Percentiles rank a stretch among this genome's conserved stretches.
Conservation (phyloP, 1,140 invertebrate genomes). For the Reticulitermes speratus region DNA sequence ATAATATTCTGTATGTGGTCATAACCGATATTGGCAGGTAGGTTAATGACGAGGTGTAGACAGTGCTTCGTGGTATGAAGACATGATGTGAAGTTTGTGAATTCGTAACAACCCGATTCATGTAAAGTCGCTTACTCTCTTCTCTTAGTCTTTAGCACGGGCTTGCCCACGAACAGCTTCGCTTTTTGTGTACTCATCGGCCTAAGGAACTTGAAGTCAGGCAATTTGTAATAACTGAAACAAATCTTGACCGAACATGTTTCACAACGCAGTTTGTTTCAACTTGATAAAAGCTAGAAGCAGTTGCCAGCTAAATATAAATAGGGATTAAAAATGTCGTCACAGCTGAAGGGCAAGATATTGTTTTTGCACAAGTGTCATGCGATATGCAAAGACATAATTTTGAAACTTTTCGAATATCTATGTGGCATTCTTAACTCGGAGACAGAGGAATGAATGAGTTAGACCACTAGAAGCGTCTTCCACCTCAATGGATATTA, state of each 20-base stretch:
- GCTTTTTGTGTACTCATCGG: not conserved
- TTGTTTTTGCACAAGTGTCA: not conserved
- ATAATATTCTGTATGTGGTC: too few species aligned
- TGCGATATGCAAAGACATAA: not conserved
- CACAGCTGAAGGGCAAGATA: not conserved
- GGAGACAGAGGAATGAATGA: too few species aligned
- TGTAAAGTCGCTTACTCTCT: not conserved
- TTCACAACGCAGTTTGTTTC: not conserved
- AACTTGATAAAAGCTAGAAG: not conserved
- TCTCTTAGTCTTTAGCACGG: too few species aligned
- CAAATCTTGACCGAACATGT: not conserved
- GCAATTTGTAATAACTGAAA: not conserved
- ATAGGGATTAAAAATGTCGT: not conserved
- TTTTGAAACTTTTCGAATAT: too few species aligned
- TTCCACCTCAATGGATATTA: too few species aligned
- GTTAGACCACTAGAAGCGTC: too few species aligned
- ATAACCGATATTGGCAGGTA: too few species aligned
- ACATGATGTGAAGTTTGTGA: not conserved
- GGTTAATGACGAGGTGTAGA: too few species aligned
- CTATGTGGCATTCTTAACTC: too few species aligned
- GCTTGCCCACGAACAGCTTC: not conserved
- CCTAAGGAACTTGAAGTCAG: not conserved
- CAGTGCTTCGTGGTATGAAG: too few species aligned
- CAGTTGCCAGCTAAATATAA: not conserved
- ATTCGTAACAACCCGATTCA: not conserved